Evolutionary conservation across 2,888 invertebrate genomes (phyloP), one percentile per base, ranked within the genome.

Genomic region (Conistra vaccinii): DNA sequence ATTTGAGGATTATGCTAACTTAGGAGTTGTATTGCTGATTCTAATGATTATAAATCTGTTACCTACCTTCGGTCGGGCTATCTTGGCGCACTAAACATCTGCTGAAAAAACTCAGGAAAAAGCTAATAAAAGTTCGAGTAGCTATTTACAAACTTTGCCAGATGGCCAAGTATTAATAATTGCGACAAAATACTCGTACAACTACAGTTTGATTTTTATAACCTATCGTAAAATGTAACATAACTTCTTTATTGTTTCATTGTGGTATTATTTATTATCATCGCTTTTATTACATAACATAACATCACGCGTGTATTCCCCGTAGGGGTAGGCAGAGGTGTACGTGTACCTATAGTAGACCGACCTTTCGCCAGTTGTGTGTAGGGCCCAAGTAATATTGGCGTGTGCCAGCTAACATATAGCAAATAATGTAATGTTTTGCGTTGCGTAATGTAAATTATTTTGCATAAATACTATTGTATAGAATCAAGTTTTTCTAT

Each of bases 121-220:
- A 14, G 7, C 14, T 2, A 12, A 2, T 12, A 51, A 45, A 60
- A 26, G 1, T 26, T 26, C 23, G 45, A 66, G 9, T 35, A 20
- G 14, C 9, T 20, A 14, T n/a, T n/a, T 14, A 29, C 35, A 45
- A 53, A 29, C 9, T 45, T 61, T 29, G 10, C 77, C 77, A 76
- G 76, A 77, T 77, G 69, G 45, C 45, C n/a, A 23, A 61, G 20
- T 3, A 75, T 29, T 29, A 45, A 60, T 39, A 77, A 61, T 77
- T 48, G 39, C 77, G 45, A 69, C 73, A 79, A 63, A 73, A 57
- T 57, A n/a, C n/a, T n/a, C n/a, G n/a, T n/a, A 23, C 20, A 35
- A 26, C 6, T 26, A 57, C 5, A 55, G 29, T n/a, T 69, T 17
- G 3, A 78, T 57, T 77, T 77, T 70, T 42, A 32, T 42, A 23